Base-by-base conservation (phyloP, 2,888 invertebrate genomes). In the Chorisops tibialis region DNA sequence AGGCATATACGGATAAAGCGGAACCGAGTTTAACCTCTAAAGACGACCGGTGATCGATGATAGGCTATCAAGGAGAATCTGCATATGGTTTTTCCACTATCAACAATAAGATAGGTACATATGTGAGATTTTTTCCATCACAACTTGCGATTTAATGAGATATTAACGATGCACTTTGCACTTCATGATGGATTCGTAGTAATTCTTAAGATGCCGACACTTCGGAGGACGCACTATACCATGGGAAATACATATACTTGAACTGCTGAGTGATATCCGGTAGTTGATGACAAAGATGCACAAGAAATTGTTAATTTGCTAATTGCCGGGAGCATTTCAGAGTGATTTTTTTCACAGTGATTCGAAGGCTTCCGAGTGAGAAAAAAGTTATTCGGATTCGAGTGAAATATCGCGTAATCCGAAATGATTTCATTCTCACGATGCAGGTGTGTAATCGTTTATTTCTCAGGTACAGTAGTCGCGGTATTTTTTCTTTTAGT, bases 281-380 rank as follows among this genome's bases (percentile, higher is more conserved):
- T 56, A 56, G 56, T 43, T 21, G 12, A 47, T 21, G 51, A 45
- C 45, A 22, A 43, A 24, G 16, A 16, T 45, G 14, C 30, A 35
- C 7, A 56, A 56, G 56, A 56, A 56, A 56, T 56, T 56, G 56
- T 56, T 56, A 56, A 56, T 45, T 56, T 56, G 30, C 45, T 56
- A 56, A 56, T 56, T 56, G 39, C 52, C 41, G 41, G 41, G 41
- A 54, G 52, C 52, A 50, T 16, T 54, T 5, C 19, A 52, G 9
- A 18, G 14, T 7, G 9, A 35, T 50, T 16, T 16, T 50, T 37
- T 12, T 5, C 18, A 7, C 21, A 19, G 5, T 9, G 5, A 5
- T 19, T 47, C 12, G 21, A 30, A 30, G 9, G 5, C 30, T 30
- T 30, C 30, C 7, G 30, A 30, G 30, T 3, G 11, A 16, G 11